These are phyloP conservation scores for Cataglyphis livida DNA, from an alignment of 2,888 invertebrate species.

Conservation along the genomic window DNA sequence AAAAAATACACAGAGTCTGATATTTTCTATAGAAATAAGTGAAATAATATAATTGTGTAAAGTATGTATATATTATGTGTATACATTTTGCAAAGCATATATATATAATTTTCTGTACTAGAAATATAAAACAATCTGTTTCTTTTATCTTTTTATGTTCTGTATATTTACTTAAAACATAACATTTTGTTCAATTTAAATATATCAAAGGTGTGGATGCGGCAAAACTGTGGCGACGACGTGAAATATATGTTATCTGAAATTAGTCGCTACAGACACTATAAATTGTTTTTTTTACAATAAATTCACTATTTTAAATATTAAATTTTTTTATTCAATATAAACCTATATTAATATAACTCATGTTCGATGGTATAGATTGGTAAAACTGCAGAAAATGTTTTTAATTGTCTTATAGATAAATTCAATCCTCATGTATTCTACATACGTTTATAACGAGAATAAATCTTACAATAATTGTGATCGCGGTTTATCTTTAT, in stretches of 20 bases:
- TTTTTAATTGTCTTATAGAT: background rate
- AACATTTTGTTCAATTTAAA: background rate
- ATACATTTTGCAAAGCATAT: background rate
- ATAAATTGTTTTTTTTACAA: background rate
- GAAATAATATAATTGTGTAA: background rate
- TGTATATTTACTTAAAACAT: background rate
- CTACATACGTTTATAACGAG: background rate
- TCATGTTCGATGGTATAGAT: background rate
- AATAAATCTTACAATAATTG: background rate
- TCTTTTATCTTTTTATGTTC: background rate
- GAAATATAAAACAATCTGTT: background rate
- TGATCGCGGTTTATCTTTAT: background rate
- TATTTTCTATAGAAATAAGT: constrained; percentile 25
- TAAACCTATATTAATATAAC: background rate
- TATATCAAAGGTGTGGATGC: background rate
- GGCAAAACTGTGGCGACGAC: background rate
- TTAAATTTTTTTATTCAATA: background rate
- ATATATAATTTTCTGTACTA: background rate
- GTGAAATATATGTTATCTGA: background rate
- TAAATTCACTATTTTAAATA: background rate
- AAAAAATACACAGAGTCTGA: constrained; percentile 8
- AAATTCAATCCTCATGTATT: background rate
- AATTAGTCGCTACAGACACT: background rate
- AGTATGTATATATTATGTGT: background rate
- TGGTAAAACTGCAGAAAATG: background rate